A percentile compares a stretch with the other conserved stretches of the same genome.
These are phyloP conservation scores for Lamprotornis superbus DNA, from an alignment of 2,113 vertebrate species.

Conservation along the genomic window DNA sequence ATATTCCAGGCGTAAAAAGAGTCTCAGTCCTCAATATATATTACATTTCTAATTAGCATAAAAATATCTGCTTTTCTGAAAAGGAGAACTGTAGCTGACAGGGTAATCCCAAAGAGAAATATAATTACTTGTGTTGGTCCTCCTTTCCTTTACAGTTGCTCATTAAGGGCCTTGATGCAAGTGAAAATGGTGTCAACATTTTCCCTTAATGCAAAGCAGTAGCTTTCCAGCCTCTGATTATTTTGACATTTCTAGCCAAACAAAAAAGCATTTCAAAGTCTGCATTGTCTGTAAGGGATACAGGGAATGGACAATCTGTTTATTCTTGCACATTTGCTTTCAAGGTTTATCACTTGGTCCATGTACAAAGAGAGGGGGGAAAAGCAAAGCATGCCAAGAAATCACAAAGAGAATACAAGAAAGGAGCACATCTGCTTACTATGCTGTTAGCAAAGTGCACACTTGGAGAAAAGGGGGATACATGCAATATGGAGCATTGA, in stretches of 20 bases:
- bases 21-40: not conserved
- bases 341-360: not conserved
- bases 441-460: not conserved
- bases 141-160: not conserved
- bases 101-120: not conserved
- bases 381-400: not conserved
- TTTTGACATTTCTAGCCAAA: constrained; percentile 2
- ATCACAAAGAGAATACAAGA: not conserved
- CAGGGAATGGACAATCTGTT: not conserved
- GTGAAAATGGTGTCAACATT: not conserved
- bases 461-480: not conserved
- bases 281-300: not conserved
- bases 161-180: not conserved
- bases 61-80: not conserved
- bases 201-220: not conserved
- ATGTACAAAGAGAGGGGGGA: rapidly evolving
- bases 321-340: not conserved
- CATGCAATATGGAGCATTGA: not conserved
- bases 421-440: not conserved
- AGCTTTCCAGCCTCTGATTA: not conserved
- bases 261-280: constrained; percentile 12
- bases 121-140: not conserved
- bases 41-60: constrained; percentile 3
- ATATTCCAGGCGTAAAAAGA: not conserved
- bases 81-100: not conserved